Conservation (phyloP, 2,888 invertebrate genomes). For the Melanostoma scalare region DNA sequence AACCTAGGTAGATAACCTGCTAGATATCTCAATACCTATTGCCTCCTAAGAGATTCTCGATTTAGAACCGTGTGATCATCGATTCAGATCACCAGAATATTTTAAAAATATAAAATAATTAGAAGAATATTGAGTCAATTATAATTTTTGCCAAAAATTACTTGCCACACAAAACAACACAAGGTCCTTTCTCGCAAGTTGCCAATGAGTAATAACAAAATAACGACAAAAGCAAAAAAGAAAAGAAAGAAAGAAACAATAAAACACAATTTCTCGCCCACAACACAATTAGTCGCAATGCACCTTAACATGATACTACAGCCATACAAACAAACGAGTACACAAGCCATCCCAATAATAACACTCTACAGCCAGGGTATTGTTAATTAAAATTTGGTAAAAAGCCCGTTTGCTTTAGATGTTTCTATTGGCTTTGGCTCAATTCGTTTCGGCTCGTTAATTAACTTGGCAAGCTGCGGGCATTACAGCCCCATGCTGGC, state of each 20-base stretch:
- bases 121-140: background rate
- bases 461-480: conserved; percentile 72
- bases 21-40: no score
- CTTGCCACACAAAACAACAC: background rate
- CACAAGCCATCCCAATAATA: conserved; percentile 39
- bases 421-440: conserved; percentile 70
- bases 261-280: conserved; percentile 49
- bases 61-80: no score
- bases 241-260: conserved; percentile 18
- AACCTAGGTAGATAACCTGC: no score
- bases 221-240: background rate
- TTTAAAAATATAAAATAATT: background rate
- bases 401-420: conserved; percentile 62
- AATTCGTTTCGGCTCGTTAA: conserved; percentile 72
- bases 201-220: background rate
- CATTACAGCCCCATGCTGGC: conserved; percentile 31
- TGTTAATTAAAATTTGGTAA: conserved; percentile 73
- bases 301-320: conserved; percentile 33
- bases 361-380: conserved; percentile 35
- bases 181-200: background rate
- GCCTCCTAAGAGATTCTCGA: no score
- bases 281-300: conserved; percentile 57
- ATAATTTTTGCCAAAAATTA: background rate
- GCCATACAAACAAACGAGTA: background rate
- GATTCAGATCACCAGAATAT: no score